Conservation (phyloP, 2,888 invertebrate genomes). For the Cephus nigrinus region DNA sequence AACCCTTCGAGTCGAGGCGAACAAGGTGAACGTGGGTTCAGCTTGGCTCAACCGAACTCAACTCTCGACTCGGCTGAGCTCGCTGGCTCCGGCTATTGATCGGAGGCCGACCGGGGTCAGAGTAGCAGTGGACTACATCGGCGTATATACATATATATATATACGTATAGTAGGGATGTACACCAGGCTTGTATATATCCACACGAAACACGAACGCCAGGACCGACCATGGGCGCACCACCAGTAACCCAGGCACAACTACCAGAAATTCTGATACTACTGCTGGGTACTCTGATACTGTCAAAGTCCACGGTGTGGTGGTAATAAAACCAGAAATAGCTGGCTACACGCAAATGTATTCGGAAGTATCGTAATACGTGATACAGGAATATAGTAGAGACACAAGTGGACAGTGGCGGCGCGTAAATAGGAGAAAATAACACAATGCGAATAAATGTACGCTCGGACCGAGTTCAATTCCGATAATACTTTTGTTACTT, state of each 20-base stretch:
- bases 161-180: constrained; percentile 11
- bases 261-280: neutral
- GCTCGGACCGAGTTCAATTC: constrained; percentile 27
- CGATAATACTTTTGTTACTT: constrained; percentile 41
- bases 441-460: neutral
- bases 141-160: constrained; percentile 24
- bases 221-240: neutral
- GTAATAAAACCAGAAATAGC: neutral
- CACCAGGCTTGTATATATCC: neutral
- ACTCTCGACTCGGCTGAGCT: constrained; percentile 54
- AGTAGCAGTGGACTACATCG: constrained; percentile 62
- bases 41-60: constrained; percentile 44
- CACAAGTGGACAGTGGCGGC: neutral
- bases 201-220: neutral
- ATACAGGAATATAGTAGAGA: neutral
- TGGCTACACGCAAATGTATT: neutral
- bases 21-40: constrained; percentile 28
- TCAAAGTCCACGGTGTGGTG: neutral
- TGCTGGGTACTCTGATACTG: neutral
- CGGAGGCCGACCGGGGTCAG: constrained; percentile 65
- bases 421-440: neutral
- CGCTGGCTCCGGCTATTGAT: constrained; percentile 63
- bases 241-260: neutral
- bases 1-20: constrained; percentile 7
- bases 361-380: neutral